Base-by-base conservation (phyloP, 2,113 vertebrate species). In the Hassar affinis region DNA sequence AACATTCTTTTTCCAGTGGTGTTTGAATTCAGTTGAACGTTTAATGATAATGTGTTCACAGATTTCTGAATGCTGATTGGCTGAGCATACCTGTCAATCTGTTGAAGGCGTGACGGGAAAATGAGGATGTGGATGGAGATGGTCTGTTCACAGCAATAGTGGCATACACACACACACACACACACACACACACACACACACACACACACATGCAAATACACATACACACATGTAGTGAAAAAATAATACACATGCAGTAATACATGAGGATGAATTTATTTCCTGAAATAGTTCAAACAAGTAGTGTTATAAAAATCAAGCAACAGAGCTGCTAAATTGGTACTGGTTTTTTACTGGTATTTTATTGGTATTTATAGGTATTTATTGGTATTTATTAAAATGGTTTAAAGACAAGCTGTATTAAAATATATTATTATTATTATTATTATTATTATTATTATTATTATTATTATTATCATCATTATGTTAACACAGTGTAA, bases 11-110 rank as follows among this genome's bases (percentile, higher is more conserved):
- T 42, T 42, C 6, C 38, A 42, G 38, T 42, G 38, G 38, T 42
- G 38, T 6, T 3, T 3, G 38, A 42, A 42, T 42, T 42, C 38
- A 42, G 6, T 42, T 2, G 38, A 42, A 42, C 38, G 6, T 42
- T 42, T 42, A 42, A 42, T 42, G 38, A 42, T n/a, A n/a, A n/a
- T 42, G 38, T 42, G 38, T 42, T 42, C 38, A 42, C 38, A 42
- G 38, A 42, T 6, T 42, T 42, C 25, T n/a, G 12, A 56, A 76
- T 57, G 57, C 8, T 78, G 62, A 45, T 59, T 85, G 80, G 72
- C 17, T 85, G 84, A 82, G 77, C 84, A 77, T 85, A 82, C 80
- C 84, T 61, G 45, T 61, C 64, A 85, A 66, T 51, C 51, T 76
- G 59, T 82, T 49, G 68, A 72, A 64, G 74, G 54, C 27, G 15